A percentile compares a stretch with the other conserved stretches of the same genome.
phyloP scores from a whole-genome alignment of 1,140 invertebrate genomes.

The Drosophila ogumai region DNA sequence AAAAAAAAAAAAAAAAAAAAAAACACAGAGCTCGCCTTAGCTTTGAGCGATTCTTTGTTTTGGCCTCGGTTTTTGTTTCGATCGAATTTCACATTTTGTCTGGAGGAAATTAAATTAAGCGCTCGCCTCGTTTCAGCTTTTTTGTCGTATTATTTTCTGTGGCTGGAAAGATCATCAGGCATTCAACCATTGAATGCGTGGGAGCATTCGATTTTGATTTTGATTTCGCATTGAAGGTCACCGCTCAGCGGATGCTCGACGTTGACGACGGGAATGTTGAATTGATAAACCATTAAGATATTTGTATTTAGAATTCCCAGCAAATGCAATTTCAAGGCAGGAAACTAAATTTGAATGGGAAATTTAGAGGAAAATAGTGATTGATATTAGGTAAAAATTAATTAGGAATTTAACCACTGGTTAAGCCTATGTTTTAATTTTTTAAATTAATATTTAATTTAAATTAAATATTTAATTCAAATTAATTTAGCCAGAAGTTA shows the following conservation, averaged over 20 bases:
- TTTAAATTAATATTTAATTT: no score
- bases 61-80: constrained; percentile 55
- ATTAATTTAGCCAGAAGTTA: constrained; percentile 43
- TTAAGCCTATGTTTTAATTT: not conserved
- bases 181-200: constrained; percentile 65
- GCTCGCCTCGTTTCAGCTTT: constrained; percentile 50
- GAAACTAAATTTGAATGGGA: not conserved
- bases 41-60: constrained; percentile 69
- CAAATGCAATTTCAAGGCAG: not conserved
- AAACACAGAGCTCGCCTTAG: constrained; percentile 2
- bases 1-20: constrained; percentile 49
- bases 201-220: constrained; percentile 69
- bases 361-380: not conserved
- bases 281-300: constrained; percentile 15
- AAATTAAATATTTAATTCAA: no score
- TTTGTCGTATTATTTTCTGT: constrained; percentile 1
- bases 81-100: constrained; percentile 75
- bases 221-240: constrained; percentile 68
- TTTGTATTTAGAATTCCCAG: not conserved
- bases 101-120: constrained; percentile 82
- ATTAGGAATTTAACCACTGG: not conserved
- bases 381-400: not conserved
- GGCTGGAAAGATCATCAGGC: constrained; percentile 33
- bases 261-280: constrained; percentile 9
- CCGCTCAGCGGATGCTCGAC: not conserved